Evolutionary conservation across 2,888 invertebrate genomes (phyloP), one percentile per base, ranked within the genome.

Genomic region (Lasioglossum zephyrum): DNA sequence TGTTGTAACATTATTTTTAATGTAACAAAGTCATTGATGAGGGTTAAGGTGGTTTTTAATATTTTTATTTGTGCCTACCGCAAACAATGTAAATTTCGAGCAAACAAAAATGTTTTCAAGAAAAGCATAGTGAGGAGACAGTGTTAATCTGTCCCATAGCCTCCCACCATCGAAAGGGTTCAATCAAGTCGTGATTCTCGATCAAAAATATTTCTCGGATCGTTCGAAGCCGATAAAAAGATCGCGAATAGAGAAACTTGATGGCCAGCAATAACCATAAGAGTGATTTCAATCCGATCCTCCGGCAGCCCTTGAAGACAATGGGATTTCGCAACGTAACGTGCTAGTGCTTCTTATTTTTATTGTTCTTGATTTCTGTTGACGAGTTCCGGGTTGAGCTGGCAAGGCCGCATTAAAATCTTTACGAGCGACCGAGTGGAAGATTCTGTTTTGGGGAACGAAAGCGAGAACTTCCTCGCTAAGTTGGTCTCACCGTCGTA

Each of bases 391-490:
- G 57, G 57, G 57, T 11, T 26, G 57, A n/a, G n/a, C n/a, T n/a
- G 11, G 57, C 57, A 57, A n/a, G 57, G 1, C 49, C 31, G 41
- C 49, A n/a, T 84, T 84, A 72, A 75, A 84, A 84, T 84, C 73
- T 74, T 84, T 74, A 77, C 84, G 77, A 39, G 70, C 74, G 36
- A 36, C 74, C 73, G 44, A 70, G 73, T 36, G 49, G 70, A 72
- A 83, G 83, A 78, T 70, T 22, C 13, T 82, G 73, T 77, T 70
- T 69, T n/a, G 49, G 31, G 63, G 47, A 49, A 31, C 31, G 39
- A 26, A 73, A 63, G 82, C 66, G 82, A 41, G 60, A 82, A 84
- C 26, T 83, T 70, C 31, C 8, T 22, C 31, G n/a, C 18, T 70
- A 77, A 74, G 69, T 60, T 47, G 63, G 13, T 49, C 47, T 44